Base-by-base conservation (phyloP, 1,140 invertebrate species). In the Ips typographus region DNA sequence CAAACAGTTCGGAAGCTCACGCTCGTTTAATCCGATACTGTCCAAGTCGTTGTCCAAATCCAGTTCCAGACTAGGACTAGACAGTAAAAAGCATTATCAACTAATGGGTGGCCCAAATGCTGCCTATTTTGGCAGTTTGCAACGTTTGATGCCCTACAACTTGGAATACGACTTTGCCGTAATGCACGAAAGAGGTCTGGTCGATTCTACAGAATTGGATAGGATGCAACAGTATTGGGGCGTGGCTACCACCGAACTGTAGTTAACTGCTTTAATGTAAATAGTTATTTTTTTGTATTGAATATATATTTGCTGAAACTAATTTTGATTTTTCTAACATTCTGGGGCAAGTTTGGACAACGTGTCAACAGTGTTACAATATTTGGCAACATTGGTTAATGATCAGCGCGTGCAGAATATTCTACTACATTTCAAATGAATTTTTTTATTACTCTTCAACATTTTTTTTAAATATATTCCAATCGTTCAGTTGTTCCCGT, bases 201-300 rank as follows among this genome's bases (percentile, higher is more conserved):
- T 87, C 56, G 91, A 92, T 75, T 91, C 91, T 0, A 79, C 92
- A 72, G 90, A 92, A 74, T 86, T 91, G 60, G 90, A 92, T 77
- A 84, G 91, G 58, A 94, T 94, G 91, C 89, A 91, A 71, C 91
- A 92, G 73, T 94, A 94, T 80, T 94, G 91, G 91, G 91, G 91
- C 51, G 91, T 93, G 49, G 90, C 91, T 3, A 93, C 91, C 1
- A 93, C 91, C 1, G 91, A 93, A 81, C 78, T 93, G 58, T 91
- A 69, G 41, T 65, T 3, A 57, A 37, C 22, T 22, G 22, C 22
- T 22, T 22, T 22, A 22, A 22, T 22, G 22, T 22, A 40, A 49
- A 3, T 2, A 49, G 7, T 49, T 8, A 49, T 22, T 8, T 49
- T 7, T 49, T 8, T 22, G 22, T 8, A 49, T 49, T 49, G 7